A percentile compares a stretch with the other conserved stretches of the same genome.
Evolutionary conservation across 1,140 invertebrate genomes (phyloP).

Genomic region (Microplitis demolitor): DNA sequence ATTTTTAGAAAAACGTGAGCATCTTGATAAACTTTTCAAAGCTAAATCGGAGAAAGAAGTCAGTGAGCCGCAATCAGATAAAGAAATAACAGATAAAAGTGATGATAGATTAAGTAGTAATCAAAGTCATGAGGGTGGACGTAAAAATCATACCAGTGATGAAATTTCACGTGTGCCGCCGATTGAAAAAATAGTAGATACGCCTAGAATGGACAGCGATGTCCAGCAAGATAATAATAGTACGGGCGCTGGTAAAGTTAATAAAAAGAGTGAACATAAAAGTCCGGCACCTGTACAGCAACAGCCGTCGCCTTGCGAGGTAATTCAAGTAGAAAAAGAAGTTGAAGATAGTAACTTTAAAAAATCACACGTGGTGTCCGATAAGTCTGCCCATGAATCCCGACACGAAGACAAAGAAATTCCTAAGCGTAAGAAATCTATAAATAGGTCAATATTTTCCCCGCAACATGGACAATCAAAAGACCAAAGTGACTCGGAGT

Average conservation of each 20-base stretch:
- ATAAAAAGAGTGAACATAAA: not conserved
- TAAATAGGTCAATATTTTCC: conserved; percentile 72
- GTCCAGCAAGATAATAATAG: not conserved
- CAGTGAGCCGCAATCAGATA: not conserved
- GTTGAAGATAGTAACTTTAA: conserved; percentile 9
- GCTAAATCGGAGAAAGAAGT: conserved; percentile 32
- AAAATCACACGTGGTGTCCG: conserved; percentile 14
- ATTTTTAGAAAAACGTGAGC: conserved; percentile 59
- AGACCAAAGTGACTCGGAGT: conserved; percentile 64
- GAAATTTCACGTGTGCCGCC: not conserved
- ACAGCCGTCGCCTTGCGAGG: not conserved
- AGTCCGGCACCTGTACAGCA: not conserved
- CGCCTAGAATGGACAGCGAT: not conserved
- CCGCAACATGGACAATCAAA: conserved; percentile 67
- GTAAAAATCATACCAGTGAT: conserved; percentile 14
- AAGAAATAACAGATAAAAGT: not conserved
- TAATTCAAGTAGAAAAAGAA: not conserved
- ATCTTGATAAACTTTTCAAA: conserved; percentile 56
- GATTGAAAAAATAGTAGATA: not conserved
- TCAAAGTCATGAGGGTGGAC: not conserved
- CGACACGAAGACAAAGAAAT: conserved; percentile 41
- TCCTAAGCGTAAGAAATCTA: conserved; percentile 49
- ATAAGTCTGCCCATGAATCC: conserved; percentile 19
- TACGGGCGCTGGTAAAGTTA: not conserved
- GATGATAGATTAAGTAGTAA: not conserved